phyloP scores from a whole-genome alignment of 2,888 invertebrate genomes.

The Trilocha varians region DNA sequence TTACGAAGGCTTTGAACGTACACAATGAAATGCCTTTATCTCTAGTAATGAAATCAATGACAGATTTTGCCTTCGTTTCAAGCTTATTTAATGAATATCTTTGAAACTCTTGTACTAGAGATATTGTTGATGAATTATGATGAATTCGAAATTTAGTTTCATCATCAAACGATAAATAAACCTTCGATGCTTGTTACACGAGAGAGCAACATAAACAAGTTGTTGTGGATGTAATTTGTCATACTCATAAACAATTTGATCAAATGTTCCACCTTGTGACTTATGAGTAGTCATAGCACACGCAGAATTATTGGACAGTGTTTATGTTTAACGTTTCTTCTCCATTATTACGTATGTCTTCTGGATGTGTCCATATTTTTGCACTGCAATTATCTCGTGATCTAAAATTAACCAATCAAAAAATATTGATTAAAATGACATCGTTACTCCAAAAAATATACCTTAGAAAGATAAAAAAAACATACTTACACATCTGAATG shows the following conservation, averaged over 20 bases:
- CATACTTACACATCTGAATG: conserved; percentile 13
- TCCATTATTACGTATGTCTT: conserved; percentile 10
- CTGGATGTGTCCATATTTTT: conserved; percentile 12
- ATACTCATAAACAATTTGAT: conserved; percentile 12
- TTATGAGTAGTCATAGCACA: conserved; percentile 9
- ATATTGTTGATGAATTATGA: conserved; percentile 9
- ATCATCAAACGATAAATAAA: conserved; percentile 3
- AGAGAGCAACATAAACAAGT: conserved; percentile 13
- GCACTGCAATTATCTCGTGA: conserved; percentile 12
- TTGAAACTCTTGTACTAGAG: conserved; percentile 7
- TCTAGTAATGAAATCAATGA: conserved; percentile 8
- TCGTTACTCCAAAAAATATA: conserved; percentile 16
- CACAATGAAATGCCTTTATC: conserved; percentile 6
- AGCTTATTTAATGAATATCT: conserved; percentile 9
- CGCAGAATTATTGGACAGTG: no score
- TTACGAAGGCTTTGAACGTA: conserved; percentile 6
- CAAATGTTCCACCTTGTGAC: conserved; percentile 13
- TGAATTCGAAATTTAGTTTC: conserved; percentile 6
- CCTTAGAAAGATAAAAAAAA: conserved; percentile 14
- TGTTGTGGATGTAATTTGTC: conserved; percentile 8
- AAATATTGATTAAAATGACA: conserved; percentile 16
- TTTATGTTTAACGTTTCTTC: no score
- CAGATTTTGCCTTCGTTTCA: conserved; percentile 8
- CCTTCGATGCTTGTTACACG: conserved; percentile 9
- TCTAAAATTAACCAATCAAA: conserved; percentile 15